Evolutionary conservation across 1,140 invertebrate species (phyloP), one percentile per base, ranked within the genome.

Genomic region (Carposina sasakii): DNA sequence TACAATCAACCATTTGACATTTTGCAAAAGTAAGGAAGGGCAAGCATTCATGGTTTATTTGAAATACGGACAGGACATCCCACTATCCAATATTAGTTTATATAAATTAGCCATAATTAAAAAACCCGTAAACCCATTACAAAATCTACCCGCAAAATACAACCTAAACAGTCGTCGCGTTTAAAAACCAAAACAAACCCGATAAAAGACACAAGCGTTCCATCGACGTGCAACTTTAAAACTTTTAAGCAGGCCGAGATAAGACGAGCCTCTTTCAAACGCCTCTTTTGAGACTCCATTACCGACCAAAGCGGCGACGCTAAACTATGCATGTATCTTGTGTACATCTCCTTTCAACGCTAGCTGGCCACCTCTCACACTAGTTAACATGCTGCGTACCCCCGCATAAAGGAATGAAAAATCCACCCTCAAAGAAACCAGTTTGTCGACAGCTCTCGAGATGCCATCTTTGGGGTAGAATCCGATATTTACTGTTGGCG

Each of bases 301-400:
- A 81, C 76, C 73, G 72, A 67, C 67, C 67, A 75, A 69, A 72
- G 74, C 74, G 73, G 57, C 55, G 45, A 19, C 54, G 48, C 55
- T 75, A 67, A 76, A 77, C 68, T 81, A 81, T 77, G 74, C 74
- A 76, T 60, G 63, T 79, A 81, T 81, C 76, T 48, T 76, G 73
- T 81, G 63, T 77, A 66, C 74, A 81, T 81, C 75, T 78, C 75
- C 60, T 70, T 78, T 75, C 72, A 76, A 24, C 60, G 55, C 50
- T 42, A 21, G 47, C 63, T 67, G 66, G 37, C 63, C 65, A 64
- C 52, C 50, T 48, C 46, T 68, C 65, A 55, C 65, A 63, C 62
- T 57, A 57, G 54, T 64, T 64, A 64, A 60, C 60, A 60, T 63
- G 54, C 63, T 42, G 57, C 52, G 46, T 45, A 57, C 47, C 30